A percentile compares a stretch with the other conserved stretches of the same genome.
These are phyloP conservation scores for Anodontia alba DNA, from an alignment of 2,888 invertebrate species.

Conservation along the genomic window DNA sequence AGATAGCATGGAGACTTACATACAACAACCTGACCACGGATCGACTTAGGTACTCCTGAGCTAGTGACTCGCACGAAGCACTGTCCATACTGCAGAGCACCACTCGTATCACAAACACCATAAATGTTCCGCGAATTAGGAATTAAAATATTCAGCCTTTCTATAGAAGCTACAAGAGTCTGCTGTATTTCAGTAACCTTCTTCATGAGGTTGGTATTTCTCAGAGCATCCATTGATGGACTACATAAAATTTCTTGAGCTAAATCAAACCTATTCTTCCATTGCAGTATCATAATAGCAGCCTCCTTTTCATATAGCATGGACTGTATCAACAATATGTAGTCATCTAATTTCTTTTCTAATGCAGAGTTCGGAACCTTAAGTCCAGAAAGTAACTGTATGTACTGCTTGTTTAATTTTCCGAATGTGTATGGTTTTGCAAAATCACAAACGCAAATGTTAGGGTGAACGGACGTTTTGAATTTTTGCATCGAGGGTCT, in stretches of 20 bases:
- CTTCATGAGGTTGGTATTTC: neutral
- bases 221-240: constrained; percentile 7
- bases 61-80: constrained; percentile 70
- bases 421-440: constrained; percentile 53
- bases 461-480: constrained; percentile 27
- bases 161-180: constrained; percentile 13
- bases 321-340: constrained; percentile 42
- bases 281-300: constrained; percentile 37
- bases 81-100: constrained; percentile 80
- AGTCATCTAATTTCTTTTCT: constrained; percentile 66
- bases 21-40: constrained; percentile 80
- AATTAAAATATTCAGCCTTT: constrained; percentile 37
- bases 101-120: constrained; percentile 82
- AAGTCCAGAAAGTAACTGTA: constrained; percentile 77
- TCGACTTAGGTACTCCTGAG: constrained; percentile 41
- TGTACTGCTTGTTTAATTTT: constrained; percentile 81
- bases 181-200: constrained; percentile 25
- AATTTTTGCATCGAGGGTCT: constrained; percentile 54
- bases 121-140: constrained; percentile 76
- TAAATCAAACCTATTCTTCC: constrained; percentile 34
- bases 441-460: constrained; percentile 47
- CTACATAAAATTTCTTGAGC: constrained; percentile 29
- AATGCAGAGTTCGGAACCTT: constrained; percentile 70
- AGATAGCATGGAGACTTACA: constrained; percentile 85
- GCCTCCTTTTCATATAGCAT: constrained; percentile 38